Evolutionary conservation across 2,888 invertebrate genomes (phyloP), one percentile per base, ranked within the genome.

Genomic region (Tanaodytes sp.): DNA sequence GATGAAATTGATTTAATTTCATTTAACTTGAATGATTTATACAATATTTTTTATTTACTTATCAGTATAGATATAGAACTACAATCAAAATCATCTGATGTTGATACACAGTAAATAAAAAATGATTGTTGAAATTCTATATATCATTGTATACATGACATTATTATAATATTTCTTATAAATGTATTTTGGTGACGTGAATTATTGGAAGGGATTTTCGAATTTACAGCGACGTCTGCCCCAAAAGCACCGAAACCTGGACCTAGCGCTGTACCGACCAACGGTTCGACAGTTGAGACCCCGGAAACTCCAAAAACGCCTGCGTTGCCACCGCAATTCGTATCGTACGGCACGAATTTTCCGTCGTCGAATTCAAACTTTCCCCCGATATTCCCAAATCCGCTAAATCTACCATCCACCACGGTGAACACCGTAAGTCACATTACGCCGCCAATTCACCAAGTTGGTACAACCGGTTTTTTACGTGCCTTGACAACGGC

Each of bases 391-490:
- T 85, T 84, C 73, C 84, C 84, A 27, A 80, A 84, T 23, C 83
- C 83, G 5, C 73, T 84, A 5, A 84, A 84, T 51, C 81, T 83
- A 23, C 84, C 84, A 27, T 84, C 84, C 2, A 85, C 85, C 2
- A 74, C 81, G 9, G 82, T 84, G 3, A 83, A 81, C 51, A 46
- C 84, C 4, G 76, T 84, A 65, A 84, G 82, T 74, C 85, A 84
- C 20, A 59, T 75, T 1, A 71, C 80, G 8, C 63, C 71, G 4
- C 20, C 63, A 11, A 54, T 71, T 12, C 66, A 63, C n/a, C 46
- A 52, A n/a, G 46, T 58, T 4, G 43, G 57, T n/a, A 40, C 61
- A 6, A 6, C 57, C 12, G 46, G 57, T 15, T 65, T 62, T 16
- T 11, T 66, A 1, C 71, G 65, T 1, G n/a, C 62, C 11, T 5